Base-by-base conservation (phyloP, 1,140 invertebrate genomes). In the Caenorhabditis latens region DNA sequence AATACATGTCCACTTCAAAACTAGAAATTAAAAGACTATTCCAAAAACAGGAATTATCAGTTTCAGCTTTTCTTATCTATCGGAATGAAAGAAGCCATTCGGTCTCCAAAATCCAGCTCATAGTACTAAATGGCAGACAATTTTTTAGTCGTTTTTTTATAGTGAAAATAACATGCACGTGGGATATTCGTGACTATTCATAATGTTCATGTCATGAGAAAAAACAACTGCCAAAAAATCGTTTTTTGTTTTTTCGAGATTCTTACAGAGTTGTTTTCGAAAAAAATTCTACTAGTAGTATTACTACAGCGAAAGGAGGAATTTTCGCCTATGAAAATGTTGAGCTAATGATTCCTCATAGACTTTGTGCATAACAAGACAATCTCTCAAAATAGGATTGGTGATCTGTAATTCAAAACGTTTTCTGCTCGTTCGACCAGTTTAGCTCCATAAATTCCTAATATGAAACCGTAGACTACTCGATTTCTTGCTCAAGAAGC, bases 401-500 rank as follows among this genome's bases (percentile, higher is more conserved):
- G 8, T 32, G 61, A 32, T 63, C 21, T 63, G 61, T 63, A 32
- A 63, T 63, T 63, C 24, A 63, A 63, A 32, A 63, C 61, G 4
- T 58, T 58, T 24, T 32, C 40, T 32, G 21, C 7, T 63, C 24
- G 61, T 63, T 63, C 21, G 24, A 24, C 61, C 24, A 21, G 32
- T 63, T 63, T 63, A 63, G 21, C 61, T 32, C 24, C 14, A 9
- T 63, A 24, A 32, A 24, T 21, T 32, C 32, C 13, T 2, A 9
- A 6, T 40, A 32, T 32, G 61, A 63, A 32, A 63, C 14, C 61
- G 61, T 32, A 63, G 61, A 63, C 61, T 63, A 24, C 24, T 11
- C 16, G 61, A 21, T 63, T 21, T 63, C 32, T 63, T 8, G 61
- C n/a, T 63, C 21, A 63, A 63, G 61, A 40, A 63, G 61, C 61